phyloP scores from a whole-genome alignment of 2,797 vertebrate species.

The Tamandua tetradactyla region DNA sequence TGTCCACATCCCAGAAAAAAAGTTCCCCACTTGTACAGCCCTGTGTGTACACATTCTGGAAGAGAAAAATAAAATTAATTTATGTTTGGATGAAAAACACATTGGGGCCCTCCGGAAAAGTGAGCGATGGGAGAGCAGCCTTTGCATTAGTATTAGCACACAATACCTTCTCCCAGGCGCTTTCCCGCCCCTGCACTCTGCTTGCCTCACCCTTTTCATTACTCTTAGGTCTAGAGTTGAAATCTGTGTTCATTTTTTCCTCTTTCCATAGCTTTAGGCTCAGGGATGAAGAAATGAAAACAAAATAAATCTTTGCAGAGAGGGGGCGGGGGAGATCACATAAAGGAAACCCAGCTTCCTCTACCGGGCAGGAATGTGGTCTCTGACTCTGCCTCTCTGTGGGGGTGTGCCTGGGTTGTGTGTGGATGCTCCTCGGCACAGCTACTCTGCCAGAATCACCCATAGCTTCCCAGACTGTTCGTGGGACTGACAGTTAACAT shows the following conservation, averaged over 20 bases:
- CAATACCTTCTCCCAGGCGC: accelerated
- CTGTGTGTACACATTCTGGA: neutral
- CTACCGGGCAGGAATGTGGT: neutral
- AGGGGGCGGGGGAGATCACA: neutral
- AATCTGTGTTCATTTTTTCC: constrained; percentile 50
- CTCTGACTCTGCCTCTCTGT: neutral
- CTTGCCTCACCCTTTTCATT: constrained; percentile 46
- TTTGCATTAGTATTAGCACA: neutral
- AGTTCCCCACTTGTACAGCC: accelerated
- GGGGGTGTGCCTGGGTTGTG: neutral
- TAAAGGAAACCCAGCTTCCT: neutral
- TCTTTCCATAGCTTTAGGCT: constrained; percentile 51
- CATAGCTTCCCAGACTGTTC: neutral
- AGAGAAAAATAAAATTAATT: constrained; percentile 27
- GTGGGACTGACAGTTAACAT: neutral
- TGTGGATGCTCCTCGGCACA: too few relatives aligned
- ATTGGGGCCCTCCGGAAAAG: neutral
- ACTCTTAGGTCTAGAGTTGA: constrained; percentile 31
- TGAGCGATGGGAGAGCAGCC: accelerated
- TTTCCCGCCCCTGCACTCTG: neutral
- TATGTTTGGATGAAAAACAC: neutral
- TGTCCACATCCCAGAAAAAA: accelerated
- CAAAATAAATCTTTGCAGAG: constrained; percentile 41
- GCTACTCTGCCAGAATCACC: neutral
- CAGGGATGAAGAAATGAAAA: constrained; percentile 61